A percentile compares a stretch with the other conserved stretches of the same genome.
Evolutionary conservation across 2,113 vertebrate genomes (phyloP).

Genomic region (Oncorhynchus keta): DNA sequence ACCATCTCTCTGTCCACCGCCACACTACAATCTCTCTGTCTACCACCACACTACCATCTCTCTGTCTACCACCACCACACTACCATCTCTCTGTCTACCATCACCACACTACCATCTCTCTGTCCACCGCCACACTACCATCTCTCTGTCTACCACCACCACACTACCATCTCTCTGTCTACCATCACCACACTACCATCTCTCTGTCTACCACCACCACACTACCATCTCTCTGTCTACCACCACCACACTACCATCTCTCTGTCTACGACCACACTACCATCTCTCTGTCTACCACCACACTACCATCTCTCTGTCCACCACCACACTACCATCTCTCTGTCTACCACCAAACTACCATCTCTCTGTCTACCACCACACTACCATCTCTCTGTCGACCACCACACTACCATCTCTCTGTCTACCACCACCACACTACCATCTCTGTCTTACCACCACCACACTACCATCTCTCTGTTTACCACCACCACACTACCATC

Average conservation of each 20-base stretch:
- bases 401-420: not conserved
- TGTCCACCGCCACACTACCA: slow-evolving; percentile 22
- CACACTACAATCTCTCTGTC: too few species aligned
- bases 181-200: too few species aligned
- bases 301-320: not conserved
- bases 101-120: not conserved
- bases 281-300: not conserved
- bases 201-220: not conserved
- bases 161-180: too few species aligned
- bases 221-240: not conserved
- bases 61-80: too few species aligned
- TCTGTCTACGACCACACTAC: slow-evolving; percentile 8
- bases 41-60: too few species aligned
- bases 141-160: slow-evolving; percentile 22
- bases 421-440: not conserved
- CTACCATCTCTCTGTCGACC: slow-evolving; percentile 38
- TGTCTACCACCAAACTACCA: too few species aligned
- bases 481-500: not conserved
- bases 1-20: too few species aligned
- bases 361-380: not conserved
- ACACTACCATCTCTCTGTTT: not conserved
- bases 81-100: not conserved
- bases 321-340: too few species aligned
- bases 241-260: slow-evolving; percentile 1
- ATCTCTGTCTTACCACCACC: not conserved